Conservation (phyloP, 2,113 vertebrate species). For the Anthoscopus minutus region DNA sequence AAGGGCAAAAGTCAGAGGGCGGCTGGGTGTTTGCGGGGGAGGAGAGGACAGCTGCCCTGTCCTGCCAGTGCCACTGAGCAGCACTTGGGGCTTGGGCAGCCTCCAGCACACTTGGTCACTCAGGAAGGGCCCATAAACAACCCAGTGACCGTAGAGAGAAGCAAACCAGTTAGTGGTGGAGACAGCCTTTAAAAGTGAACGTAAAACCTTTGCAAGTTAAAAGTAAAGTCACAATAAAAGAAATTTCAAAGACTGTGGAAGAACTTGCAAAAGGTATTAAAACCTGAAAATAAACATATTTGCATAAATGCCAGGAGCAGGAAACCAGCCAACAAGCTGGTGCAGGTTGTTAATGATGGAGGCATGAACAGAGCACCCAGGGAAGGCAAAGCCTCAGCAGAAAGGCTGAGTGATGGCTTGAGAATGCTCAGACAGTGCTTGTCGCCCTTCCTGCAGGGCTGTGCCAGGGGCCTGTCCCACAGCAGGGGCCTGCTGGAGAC, state of each 20-base stretch:
- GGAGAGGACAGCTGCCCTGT: background rate
- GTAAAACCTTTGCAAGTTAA: background rate
- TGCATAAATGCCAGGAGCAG: background rate
- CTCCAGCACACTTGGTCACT: background rate
- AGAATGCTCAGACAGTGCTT: background rate
- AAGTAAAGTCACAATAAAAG: background rate
- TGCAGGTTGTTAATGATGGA: background rate
- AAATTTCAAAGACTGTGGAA: background rate
- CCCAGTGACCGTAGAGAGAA: background rate
- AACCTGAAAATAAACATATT: background rate
- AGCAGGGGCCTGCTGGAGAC: background rate
- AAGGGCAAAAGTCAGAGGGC: background rate
- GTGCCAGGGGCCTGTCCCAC: fast-evolving
- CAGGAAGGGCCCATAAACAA: background rate
- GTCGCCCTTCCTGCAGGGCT: background rate
- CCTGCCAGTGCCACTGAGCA: background rate
- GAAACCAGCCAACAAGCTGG: background rate
- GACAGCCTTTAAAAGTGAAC: background rate
- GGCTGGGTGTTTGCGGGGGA: background rate
- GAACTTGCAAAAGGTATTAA: background rate
- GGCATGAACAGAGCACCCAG: background rate
- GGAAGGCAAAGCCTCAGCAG: background rate
- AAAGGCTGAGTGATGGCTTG: background rate
- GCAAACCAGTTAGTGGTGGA: background rate
- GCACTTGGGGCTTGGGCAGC: background rate